These are phyloP conservation scores for Drosophila bipectinata DNA, from an alignment of 1,140 invertebrate species.

Conservation along the genomic window DNA sequence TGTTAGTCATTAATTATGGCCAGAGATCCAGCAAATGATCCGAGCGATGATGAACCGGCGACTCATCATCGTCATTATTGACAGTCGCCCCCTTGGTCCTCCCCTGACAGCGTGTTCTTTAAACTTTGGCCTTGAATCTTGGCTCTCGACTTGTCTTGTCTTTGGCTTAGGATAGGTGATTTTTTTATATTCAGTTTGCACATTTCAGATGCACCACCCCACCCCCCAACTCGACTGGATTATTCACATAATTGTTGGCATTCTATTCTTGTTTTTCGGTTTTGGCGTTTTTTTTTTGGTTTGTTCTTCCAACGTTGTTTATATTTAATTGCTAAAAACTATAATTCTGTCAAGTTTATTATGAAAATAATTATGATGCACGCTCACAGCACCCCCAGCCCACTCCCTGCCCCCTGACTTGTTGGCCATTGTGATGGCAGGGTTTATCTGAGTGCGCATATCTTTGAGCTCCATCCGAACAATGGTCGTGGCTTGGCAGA, in stretches of 20 bases:
- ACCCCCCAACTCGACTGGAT: slow-evolving; percentile 17
- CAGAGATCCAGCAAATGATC: slow-evolving; percentile 59
- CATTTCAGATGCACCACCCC: slow-evolving; percentile 42
- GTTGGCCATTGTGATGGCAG: slow-evolving; percentile 64
- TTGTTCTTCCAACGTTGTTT: slow-evolving; percentile 36
- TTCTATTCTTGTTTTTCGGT: slow-evolving; percentile 46
- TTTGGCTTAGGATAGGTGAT: slow-evolving; percentile 35
- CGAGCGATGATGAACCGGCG: slow-evolving; percentile 57
- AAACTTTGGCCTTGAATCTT: slow-evolving; percentile 75
- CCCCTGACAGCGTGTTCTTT: slow-evolving; percentile 66
- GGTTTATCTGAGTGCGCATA: slow-evolving; percentile 78
- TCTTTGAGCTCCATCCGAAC: slow-evolving; percentile 56
- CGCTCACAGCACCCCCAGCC: not conserved
- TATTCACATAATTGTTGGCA: slow-evolving; percentile 70
- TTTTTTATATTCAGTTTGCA: slow-evolving; percentile 35
- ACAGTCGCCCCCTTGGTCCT: slow-evolving; percentile 32
- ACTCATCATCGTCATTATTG: slow-evolving; percentile 81
- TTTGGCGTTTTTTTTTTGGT: slow-evolving; percentile 21
- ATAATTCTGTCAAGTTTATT: slow-evolving; percentile 82
- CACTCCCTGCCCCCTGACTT: not conserved
- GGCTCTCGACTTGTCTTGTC: slow-evolving; percentile 37
- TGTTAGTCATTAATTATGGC: slow-evolving; percentile 81
- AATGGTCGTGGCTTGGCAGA: slow-evolving; percentile 74
- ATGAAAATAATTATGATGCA: slow-evolving; percentile 83
- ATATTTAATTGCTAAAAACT: slow-evolving; percentile 81